These are phyloP conservation scores for Oxytorus armatus DNA, from an alignment of 2,888 invertebrate species.

Conservation along the genomic window DNA sequence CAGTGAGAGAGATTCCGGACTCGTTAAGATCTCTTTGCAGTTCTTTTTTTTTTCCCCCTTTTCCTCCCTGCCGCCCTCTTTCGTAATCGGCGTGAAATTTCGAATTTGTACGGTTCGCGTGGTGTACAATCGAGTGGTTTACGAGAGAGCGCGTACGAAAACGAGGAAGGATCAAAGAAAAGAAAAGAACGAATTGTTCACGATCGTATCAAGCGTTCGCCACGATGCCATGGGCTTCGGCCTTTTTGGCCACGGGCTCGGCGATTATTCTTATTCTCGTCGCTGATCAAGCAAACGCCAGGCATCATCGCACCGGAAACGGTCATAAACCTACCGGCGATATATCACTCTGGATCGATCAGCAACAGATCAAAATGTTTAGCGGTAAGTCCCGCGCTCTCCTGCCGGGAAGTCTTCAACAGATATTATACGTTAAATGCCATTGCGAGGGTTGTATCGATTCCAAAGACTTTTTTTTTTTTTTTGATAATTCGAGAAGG, in stretches of 20 bases:
- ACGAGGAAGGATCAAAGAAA: not conserved
- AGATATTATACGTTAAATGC: too few species aligned
- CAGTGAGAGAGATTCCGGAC: not conserved
- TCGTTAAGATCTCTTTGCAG: not conserved
- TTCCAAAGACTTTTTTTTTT: too few species aligned
- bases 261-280: conserved; percentile 74
- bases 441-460: too few species aligned
- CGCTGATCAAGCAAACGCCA: conserved; percentile 75
- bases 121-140: too few species aligned
- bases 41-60: not conserved
- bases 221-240: conserved; percentile 80
- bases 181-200: conserved; percentile 14
- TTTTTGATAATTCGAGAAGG: too few species aligned
- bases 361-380: conserved; percentile 95
- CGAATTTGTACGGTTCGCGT: conserved; percentile 37
- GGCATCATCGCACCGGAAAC: conserved; percentile 79
- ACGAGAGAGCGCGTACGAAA: not conserved
- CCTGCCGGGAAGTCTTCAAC: too few species aligned
- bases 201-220: too few species aligned
- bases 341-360: conserved; percentile 95
- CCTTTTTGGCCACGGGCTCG: conserved; percentile 76
- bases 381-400: conserved; percentile 89
- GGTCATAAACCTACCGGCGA: conserved; percentile 85
- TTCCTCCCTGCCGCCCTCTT: conserved; percentile 17
- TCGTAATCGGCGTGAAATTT: conserved; percentile 72